These are phyloP conservation scores for Drosophila subpulchrella DNA, from an alignment of 1,140 invertebrate genomes.

Conservation along the genomic window DNA sequence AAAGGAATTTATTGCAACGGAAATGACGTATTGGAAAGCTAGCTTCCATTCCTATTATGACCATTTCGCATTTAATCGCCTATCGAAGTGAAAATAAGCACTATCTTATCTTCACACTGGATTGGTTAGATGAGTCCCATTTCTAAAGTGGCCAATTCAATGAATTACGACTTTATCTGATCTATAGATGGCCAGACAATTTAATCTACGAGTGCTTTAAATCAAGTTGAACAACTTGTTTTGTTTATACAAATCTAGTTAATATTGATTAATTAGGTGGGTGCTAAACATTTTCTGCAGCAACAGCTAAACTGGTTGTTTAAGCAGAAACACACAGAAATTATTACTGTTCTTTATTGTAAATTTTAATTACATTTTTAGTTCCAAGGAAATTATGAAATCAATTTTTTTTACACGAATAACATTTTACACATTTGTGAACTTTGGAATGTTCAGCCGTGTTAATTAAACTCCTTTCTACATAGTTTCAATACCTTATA, in stretches of 20 bases:
- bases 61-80: background rate
- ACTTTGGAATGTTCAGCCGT: no score
- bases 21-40: background rate
- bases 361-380: no score
- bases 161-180: conserved; percentile 42
- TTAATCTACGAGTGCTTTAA: conserved; percentile 22
- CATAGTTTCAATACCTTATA: background rate
- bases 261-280: conserved; percentile 18
- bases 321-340: background rate
- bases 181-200: conserved; percentile 15
- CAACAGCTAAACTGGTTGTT: background rate
- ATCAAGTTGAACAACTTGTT: conserved; percentile 22
- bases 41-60: background rate
- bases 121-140: conserved; percentile 9
- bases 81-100: background rate
- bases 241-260: conserved; percentile 7
- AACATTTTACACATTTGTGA: no score
- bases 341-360: background rate
- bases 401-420: no score
- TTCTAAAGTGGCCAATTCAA: conserved; percentile 27
- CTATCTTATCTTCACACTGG: conserved; percentile 28
- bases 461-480: background rate
- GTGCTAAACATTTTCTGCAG: background rate
- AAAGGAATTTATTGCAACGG: background rate
- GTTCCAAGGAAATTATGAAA: no score